Conservation (phyloP, 1,140 invertebrate species). For the silkworm (Bombyx mori) region ASM3026992v2 NC_085115.1:4963001-4963500, state of each 20-base stretch:
- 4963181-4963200: background rate
- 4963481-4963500: slow-evolving; percentile 12
- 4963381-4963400: slow-evolving; percentile 69
- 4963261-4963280: slow-evolving; percentile 47
- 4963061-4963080: slow-evolving; percentile 4
- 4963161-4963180: background rate
- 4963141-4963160: background rate
- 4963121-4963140: slow-evolving; percentile 2
- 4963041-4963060: slow-evolving; percentile 1
- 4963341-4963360: slow-evolving; percentile 65
- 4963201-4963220: slow-evolving; percentile 8
- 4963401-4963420: slow-evolving; percentile 53
- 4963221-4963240: slow-evolving; percentile 33
- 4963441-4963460: slow-evolving; percentile 12
- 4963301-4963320: slow-evolving; percentile 68
- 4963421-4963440: slow-evolving; percentile 46
- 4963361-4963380: slow-evolving; percentile 68
- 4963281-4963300: slow-evolving; percentile 68
- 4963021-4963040: background rate
- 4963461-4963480: too few relatives aligned
- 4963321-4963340: slow-evolving; percentile 65
- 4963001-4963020: background rate
- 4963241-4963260: slow-evolving; percentile 62
- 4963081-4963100: background rate
- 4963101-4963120: slow-evolving; percentile 3